Evolutionary conservation across 2,888 invertebrate genomes (phyloP), one percentile per base, ranked within the genome.

Genomic region (Tetragonula carbonaria): DNA sequence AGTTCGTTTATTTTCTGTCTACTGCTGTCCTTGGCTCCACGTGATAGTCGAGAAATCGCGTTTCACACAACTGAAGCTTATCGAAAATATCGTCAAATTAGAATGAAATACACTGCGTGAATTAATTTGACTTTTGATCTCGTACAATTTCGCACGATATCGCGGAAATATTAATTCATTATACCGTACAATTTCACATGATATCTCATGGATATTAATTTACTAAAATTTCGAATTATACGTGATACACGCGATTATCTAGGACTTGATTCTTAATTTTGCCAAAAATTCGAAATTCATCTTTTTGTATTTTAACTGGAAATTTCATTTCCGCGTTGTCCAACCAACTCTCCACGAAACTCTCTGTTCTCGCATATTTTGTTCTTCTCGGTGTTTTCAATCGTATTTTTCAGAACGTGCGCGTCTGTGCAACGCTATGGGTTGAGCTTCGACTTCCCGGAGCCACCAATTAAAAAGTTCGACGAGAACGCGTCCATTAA

Each of bases 401-500:
- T 33, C 5, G 23, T 33, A 28, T 67, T 33, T 51, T 62, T 0
- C 33, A 92, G 92, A 50, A 91, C 89, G 21, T 91, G 91, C 38
- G 8, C 53, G 0, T 70, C 74, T 0, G 68, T 92, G 23, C 85
- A 68, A 23, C 78, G 38, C 33, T 91, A 90, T 23, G 74, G 62
- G 14, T 62, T 62, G 4, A 67, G 21, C 13, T 82, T 65, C 50
- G 18, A 71, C 4, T 87, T 84, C 14, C 78, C 23, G 0, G 86
- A 87, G 16, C 77, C 80, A 11, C 55, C 82, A 21, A 51, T 62
- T n/a, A 68, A 76, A 18, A 72, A 59, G 4, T 74, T 73, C 50
- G 63, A 80, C n/a, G 87, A 86, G n/a, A 88, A 72, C n/a, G 88
- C 88, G 0, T 77, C 83, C 16, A 65, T 66, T 6, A 93, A 93